A percentile compares a stretch with the other conserved stretches of the same genome.
Evolutionary conservation across 92 coral and sea anemone species (phyloP).

Genomic region (Heteractis magnifica): DNA sequence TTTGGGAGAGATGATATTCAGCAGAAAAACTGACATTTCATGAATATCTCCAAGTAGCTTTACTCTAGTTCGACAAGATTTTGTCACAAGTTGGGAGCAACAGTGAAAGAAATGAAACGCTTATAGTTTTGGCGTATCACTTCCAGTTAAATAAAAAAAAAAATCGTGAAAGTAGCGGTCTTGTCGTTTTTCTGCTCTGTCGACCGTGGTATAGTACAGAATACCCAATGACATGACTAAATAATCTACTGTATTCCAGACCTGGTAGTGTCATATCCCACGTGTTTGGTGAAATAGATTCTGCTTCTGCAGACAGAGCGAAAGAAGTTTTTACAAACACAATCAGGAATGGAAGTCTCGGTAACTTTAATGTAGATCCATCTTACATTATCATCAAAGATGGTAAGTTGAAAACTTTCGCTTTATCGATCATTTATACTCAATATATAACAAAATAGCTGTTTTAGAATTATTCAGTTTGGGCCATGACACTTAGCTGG

Average conservation of each 20-base stretch:
- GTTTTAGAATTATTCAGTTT: too few relatives aligned
- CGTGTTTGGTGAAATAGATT: not conserved
- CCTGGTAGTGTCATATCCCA: slow-evolving; percentile 20
- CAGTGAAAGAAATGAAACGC: too few relatives aligned
- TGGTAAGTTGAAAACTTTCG: not conserved
- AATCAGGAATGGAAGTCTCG: slow-evolving; percentile 7
- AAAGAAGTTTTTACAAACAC: not conserved
- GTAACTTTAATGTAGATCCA: slow-evolving; percentile 21
- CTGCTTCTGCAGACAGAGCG: not conserved
- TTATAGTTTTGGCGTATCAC: too few relatives aligned
- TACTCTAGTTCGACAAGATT: too few relatives aligned
- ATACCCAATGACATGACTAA: not conserved
- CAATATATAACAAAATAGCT: too few relatives aligned
- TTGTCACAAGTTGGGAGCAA: too few relatives aligned
- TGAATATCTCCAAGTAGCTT: too few relatives aligned
- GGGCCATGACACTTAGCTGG: too few relatives aligned
- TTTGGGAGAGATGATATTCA: too few relatives aligned
- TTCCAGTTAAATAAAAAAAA: too few relatives aligned
- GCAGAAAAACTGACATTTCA: too few relatives aligned
- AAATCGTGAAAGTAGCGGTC: not conserved
- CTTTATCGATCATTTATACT: not conserved
- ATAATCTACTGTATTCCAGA: slow-evolving; percentile 4
- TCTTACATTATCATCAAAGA: not conserved
- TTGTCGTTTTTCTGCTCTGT: too few relatives aligned
- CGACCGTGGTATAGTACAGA: not conserved